Evolutionary conservation across 1,140 invertebrate genomes (phyloP), one percentile per base, ranked within the genome.

Genomic region (Drosophila triauraria): DNA sequence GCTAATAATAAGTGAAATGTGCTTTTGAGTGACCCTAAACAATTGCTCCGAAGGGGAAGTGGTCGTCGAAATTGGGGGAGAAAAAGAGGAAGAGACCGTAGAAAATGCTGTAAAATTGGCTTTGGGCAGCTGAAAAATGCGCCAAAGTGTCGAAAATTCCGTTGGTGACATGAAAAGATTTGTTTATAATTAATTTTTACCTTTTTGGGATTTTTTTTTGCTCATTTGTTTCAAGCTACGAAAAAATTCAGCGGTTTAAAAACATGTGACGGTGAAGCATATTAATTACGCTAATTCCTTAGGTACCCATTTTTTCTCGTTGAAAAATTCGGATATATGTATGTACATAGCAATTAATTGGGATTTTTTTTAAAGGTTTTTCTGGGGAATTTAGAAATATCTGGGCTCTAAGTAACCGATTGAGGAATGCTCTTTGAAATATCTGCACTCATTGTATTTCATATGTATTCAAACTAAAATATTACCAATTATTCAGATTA

Each of bases 1-100:
- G 90, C 81, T 91, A 91, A 91, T 91, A 91, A 91, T 91, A 91
- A 90, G 91, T 76, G 91, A 91, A 91, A 91, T 91, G 90, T 91
- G 85, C 90, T 91, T 91, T 91, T 91, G 90, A 91, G 90, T 91
- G 90, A 91, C 90, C 83, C 80, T 81, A 84, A 81, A 81, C 78
- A 88, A 91, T 88, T 67, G 75, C 67, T 51, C 48, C 50, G 46
- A 50, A 43, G 54, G 38, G 67, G 32, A 62, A 38, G 60, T 64
- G 48, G 50, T 44, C 9, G 12, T 27, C 27, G 15, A 50, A 23
- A 63, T 13, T 15, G 17, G 42, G 40, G 25, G 48, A 17, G 23
- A 32, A 25, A 43, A 44, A 25, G 9, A 12, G 20, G 48, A 25
- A 15, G 17, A 35, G 17, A 9, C n/a, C 46, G 57, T 48, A 35